Percentiles rank a stretch among this genome's conserved stretches.
Evolutionary conservation across 2,113 vertebrate species (phyloP).

Genomic region (Syngnathus typhle): DNA sequence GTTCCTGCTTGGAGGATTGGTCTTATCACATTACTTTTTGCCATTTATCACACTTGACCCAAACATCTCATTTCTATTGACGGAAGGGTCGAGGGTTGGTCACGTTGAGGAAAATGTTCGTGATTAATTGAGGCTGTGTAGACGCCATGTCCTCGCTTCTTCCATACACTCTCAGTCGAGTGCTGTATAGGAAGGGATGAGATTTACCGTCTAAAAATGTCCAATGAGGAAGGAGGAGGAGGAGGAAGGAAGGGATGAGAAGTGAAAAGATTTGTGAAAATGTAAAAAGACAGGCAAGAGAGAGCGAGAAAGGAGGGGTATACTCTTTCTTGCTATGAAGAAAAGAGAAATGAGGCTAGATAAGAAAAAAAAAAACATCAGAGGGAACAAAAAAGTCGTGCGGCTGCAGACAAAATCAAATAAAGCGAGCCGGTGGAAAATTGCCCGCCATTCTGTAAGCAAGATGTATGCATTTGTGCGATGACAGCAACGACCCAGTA

Average conservation of each 20-base stretch:
- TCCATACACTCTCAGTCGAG: constrained; percentile 15
- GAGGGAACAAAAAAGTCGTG: constrained; percentile 7
- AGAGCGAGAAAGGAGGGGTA: not conserved
- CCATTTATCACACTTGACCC: no score
- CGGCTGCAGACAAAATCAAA: constrained; percentile 17
- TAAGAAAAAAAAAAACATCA: constrained; percentile 5
- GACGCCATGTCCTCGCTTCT: constrained; percentile 6
- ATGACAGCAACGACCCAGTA: constrained; percentile 32
- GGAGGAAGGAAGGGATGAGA: constrained; percentile 20
- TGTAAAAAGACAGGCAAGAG: constrained; percentile 1
- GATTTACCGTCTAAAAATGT: constrained; percentile 64
- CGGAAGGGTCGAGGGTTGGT: constrained; percentile 1
- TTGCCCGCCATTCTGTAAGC: constrained; percentile 48
- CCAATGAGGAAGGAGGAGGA: constrained; percentile 30
- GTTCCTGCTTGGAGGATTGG: not conserved
- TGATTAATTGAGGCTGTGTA: constrained; percentile 1
- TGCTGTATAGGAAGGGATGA: constrained; percentile 35
- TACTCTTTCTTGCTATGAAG: constrained; percentile 21
- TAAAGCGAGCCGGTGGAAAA: constrained; percentile 30
- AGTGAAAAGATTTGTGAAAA: constrained; percentile 44
- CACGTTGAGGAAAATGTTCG: constrained; percentile 12
- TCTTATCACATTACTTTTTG: no score
- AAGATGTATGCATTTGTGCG: constrained; percentile 48
- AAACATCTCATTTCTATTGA: no score
- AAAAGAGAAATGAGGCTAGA: constrained; percentile 19